These are phyloP conservation scores for Galaxias olidus DNA, from an alignment of 2,797 vertebrate species.

Conservation along the genomic window DNA sequence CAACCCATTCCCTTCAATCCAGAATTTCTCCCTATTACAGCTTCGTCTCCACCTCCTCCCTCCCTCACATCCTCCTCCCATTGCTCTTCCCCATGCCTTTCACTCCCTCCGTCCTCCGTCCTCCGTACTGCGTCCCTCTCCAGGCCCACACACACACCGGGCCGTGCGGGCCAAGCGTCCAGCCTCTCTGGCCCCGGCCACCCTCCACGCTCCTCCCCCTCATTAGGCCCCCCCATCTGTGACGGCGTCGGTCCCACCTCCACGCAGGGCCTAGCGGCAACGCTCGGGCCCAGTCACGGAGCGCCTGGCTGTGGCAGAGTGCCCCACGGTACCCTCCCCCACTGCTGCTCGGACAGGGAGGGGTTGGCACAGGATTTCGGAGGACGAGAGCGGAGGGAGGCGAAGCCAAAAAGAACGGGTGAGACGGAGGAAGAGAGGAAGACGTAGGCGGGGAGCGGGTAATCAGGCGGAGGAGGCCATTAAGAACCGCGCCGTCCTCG, in stretches of 20 bases:
- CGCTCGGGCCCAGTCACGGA: too few relatives aligned
- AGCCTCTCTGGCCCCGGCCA: too few relatives aligned
- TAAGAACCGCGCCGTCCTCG: constrained; percentile 22
- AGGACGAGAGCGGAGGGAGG: neutral
- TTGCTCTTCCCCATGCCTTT: neutral
- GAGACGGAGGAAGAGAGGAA: constrained; percentile 18
- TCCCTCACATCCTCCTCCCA: constrained; percentile 11
- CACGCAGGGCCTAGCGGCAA: too few relatives aligned
- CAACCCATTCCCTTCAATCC: too few relatives aligned
- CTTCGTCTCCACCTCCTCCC: neutral
- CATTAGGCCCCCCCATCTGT: too few relatives aligned
- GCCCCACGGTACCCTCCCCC: neutral
- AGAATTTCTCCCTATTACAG: neutral
- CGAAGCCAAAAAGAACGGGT: neutral
- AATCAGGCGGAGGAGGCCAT: constrained; percentile 36
- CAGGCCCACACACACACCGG: too few relatives aligned
- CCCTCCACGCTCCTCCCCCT: too few relatives aligned
- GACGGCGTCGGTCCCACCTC: too few relatives aligned
- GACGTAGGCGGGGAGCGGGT: neutral
- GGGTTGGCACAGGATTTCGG: too few relatives aligned
- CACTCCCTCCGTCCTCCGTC: constrained; percentile 9
- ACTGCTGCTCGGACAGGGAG: neutral
- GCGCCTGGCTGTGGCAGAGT: too few relatives aligned
- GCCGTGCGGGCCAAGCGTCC: too few relatives aligned
- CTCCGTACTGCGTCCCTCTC: constrained; percentile 33